Percentiles rank a stretch among this genome's conserved stretches.
These are phyloP conservation scores for Chymomyza amoena DNA, from an alignment of 2,888 invertebrate species.

Conservation along the genomic window DNA sequence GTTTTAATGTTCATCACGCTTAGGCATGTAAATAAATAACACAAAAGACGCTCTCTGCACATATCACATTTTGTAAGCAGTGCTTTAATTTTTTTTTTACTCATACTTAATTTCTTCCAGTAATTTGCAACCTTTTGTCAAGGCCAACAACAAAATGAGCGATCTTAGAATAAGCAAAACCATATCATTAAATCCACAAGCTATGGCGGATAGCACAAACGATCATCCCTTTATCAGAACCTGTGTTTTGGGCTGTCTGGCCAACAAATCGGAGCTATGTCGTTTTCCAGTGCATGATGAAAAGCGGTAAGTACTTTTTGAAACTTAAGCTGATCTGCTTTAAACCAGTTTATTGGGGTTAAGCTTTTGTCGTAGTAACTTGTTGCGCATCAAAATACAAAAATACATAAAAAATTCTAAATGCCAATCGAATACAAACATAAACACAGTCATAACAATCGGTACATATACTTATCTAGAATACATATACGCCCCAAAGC, in stretches of 20 bases:
- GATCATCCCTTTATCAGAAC: constrained; percentile 35
- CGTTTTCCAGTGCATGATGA: constrained; percentile 71
- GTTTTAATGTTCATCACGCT: background rate
- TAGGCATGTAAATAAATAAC: constrained; percentile 22
- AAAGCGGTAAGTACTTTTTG: constrained; percentile 54
- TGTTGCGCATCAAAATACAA: constrained; percentile 35
- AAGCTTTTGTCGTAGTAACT: constrained; percentile 42
- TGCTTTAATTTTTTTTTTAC: background rate
- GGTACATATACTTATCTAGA: background rate
- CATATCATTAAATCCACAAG: constrained; percentile 50
- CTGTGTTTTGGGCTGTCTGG: constrained; percentile 67
- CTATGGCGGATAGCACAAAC: constrained; percentile 5
- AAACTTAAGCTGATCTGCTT: background rate
- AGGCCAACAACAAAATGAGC: constrained; percentile 36
- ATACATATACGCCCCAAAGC: background rate
- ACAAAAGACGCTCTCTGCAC: background rate
- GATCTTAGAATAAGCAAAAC: constrained; percentile 51
- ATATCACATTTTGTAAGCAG: constrained; percentile 5
- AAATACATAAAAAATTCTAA: constrained; percentile 22
- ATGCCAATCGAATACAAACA: constrained; percentile 5
- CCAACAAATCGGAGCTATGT: constrained; percentile 57
- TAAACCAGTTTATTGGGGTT: constrained; percentile 8
- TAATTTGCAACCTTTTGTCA: background rate
- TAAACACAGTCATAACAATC: background rate
- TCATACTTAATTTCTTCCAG: constrained; percentile 2